A percentile compares a stretch with the other conserved stretches of the same genome.
Conservation (phyloP, 1,140 invertebrate genomes). For the Asbolus verrucosus region DNA sequence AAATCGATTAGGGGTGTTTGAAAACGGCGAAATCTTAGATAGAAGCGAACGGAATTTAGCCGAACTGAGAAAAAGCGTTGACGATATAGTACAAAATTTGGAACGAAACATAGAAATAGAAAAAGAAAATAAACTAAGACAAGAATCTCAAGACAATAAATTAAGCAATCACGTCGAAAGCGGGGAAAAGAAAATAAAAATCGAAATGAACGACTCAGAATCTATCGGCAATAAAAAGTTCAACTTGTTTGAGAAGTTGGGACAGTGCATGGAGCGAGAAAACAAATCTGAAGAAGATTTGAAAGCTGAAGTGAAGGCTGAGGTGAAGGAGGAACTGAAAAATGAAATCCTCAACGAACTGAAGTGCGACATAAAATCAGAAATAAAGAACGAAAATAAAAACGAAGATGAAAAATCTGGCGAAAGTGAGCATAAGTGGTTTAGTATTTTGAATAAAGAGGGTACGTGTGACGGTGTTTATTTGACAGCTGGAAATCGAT, state of each 20-base stretch:
- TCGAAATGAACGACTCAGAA: slow-evolving; percentile 51
- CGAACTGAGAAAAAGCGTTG: slow-evolving; percentile 69
- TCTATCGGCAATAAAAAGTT: slow-evolving; percentile 59
- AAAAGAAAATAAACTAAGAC: slow-evolving; percentile 51
- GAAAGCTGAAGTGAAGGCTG: slow-evolving; percentile 67
- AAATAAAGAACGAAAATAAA: slow-evolving; percentile 65
- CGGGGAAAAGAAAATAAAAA: slow-evolving; percentile 45
- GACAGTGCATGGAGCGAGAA: slow-evolving; percentile 64
- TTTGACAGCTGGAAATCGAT: slow-evolving; percentile 61
- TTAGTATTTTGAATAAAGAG: slow-evolving; percentile 73
- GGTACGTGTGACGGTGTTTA: slow-evolving; percentile 69
- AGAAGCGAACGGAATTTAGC: slow-evolving; percentile 65
- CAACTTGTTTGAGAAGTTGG: slow-evolving; percentile 64
- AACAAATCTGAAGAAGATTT: slow-evolving; percentile 67
- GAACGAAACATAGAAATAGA: slow-evolving; percentile 56
- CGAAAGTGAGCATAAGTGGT: slow-evolving; percentile 68
- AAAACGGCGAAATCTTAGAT: slow-evolving; percentile 62
- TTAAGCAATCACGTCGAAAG: slow-evolving; percentile 47
- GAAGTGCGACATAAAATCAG: slow-evolving; percentile 63
- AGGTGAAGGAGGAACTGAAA: slow-evolving; percentile 67
- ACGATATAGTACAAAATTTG: slow-evolving; percentile 67
- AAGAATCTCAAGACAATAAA: slow-evolving; percentile 56
- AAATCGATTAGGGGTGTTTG: slow-evolving; percentile 57
- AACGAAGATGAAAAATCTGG: slow-evolving; percentile 66
- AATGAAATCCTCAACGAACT: slow-evolving; percentile 64